These are phyloP conservation scores for cat (Felis catus) DNA, from an alignment of 2,113 vertebrate genomes.

Conservation along the genomic window DNA sequence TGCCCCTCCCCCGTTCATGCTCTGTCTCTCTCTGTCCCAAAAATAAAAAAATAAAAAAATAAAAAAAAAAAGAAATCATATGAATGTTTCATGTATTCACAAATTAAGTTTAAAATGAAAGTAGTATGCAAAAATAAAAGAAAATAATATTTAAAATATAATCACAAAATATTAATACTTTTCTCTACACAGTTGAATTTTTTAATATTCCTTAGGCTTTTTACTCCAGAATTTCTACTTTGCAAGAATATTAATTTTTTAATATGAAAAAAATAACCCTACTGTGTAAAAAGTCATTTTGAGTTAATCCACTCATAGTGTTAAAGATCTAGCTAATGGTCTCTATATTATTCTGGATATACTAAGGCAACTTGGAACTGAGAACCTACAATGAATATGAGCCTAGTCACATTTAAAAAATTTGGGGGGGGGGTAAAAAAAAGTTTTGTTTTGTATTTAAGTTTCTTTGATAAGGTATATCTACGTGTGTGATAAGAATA, in stretches of 20 bases:
- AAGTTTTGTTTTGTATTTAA: background rate
- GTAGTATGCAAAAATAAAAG: background rate
- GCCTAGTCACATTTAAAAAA: background rate
- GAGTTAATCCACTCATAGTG: background rate
- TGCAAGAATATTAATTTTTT: background rate
- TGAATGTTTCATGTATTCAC: background rate
- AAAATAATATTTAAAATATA: background rate
- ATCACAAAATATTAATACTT: background rate
- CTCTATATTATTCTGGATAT: background rate
- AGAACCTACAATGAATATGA: background rate
- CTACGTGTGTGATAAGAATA: background rate
- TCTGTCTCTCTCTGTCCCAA: too few relatives aligned
- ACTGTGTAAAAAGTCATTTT: background rate
- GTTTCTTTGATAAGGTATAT: background rate
- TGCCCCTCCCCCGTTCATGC: too few relatives aligned
- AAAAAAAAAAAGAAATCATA: background rate
- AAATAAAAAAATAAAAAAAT: too few relatives aligned
- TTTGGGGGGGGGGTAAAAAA: background rate
- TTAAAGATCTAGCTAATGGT: background rate
- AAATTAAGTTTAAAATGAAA: slow-evolving; percentile 6
- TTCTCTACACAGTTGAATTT: background rate
- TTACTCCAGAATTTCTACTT: background rate
- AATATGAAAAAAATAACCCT: background rate
- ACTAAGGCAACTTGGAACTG: background rate
- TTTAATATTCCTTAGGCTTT: background rate